A percentile compares a stretch with the other conserved stretches of the same genome.
Conservation (phyloP, 2,797 vertebrate species). For the Aphelocoma californica region DNA sequence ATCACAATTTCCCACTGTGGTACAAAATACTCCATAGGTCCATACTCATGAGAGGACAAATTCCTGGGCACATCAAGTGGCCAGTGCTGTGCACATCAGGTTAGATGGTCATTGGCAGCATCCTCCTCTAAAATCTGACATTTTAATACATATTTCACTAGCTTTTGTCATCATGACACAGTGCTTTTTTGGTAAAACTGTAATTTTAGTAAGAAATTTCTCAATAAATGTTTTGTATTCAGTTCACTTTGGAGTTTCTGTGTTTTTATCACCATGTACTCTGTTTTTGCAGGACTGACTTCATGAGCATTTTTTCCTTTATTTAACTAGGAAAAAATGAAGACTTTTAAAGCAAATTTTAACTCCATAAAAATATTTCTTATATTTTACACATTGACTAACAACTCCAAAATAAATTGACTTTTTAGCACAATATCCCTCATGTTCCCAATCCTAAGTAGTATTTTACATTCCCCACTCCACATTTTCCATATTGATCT, state of each 20-base stretch:
- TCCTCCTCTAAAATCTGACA: background rate
- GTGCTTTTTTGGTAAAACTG: background rate
- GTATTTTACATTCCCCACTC: background rate
- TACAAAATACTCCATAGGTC: background rate
- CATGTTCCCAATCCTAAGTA: background rate
- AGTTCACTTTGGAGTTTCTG: background rate
- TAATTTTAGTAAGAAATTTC: background rate
- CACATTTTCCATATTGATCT: background rate
- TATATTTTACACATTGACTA: background rate
- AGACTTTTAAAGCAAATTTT: background rate
- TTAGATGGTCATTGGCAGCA: background rate
- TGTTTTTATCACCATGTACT: background rate
- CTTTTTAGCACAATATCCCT: background rate
- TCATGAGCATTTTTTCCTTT: background rate
- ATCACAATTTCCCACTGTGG: background rate
- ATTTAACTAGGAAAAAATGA: background rate
- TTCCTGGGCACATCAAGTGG: background rate
- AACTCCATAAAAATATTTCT: background rate
- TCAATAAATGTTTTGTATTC: background rate
- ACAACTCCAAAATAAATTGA: background rate
- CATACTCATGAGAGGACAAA: background rate
- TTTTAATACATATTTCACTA: background rate
- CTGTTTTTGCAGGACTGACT: background rate
- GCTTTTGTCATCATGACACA: background rate
- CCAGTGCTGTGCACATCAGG: fast-evolving